Evolutionary conservation across 2,888 invertebrate species (phyloP), one percentile per base, ranked within the genome.

Genomic region (Leistus spinibarbis): DNA sequence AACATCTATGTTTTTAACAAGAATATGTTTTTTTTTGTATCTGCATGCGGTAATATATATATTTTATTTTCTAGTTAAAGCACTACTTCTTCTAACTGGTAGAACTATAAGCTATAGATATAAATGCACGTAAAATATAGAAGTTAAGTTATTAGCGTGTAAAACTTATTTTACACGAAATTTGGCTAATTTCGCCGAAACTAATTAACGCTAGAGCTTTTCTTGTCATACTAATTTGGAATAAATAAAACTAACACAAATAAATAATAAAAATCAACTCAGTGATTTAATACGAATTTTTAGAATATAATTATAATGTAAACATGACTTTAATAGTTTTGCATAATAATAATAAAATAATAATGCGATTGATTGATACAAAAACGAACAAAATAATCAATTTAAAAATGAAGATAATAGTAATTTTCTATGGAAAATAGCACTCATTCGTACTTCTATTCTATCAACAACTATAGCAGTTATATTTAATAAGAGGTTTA

Each of bases 201-300:
- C 20, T 22, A 20, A n/a, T n/a, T n/a, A n/a, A n/a, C n/a, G n/a
- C n/a, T n/a, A n/a, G n/a, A n/a, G n/a, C n/a, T n/a, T n/a, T n/a
- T n/a, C n/a, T 20, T 20, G 54, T 69, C 19, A 17, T 69, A 57
- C 66, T 72, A 65, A 27, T 64, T 60, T 60, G 19, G 20, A 20
- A 60, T 23, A 64, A 19, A 64, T 64, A 53, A 3, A 40, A 40
- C 7, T 40, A 64, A 64, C 17, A 20, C 22, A 20, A 16, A 57
- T 64, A n/a, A 62, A 71, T 53, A 27, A 22, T 60, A 64, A 72
- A 64, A 57, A 40, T 40, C 56, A 64, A 72, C 72, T 72, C 72
- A 72, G 72, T 72, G 72, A 72, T 72, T 27, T 24, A 72, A 72
- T 72, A 72, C 66, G 72, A 72, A 72, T 72, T 72, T 72, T 20